These are phyloP conservation scores for Hypocryptadius cinnamomeus DNA, from an alignment of 2,113 vertebrate genomes.

Conservation along the genomic window DNA sequence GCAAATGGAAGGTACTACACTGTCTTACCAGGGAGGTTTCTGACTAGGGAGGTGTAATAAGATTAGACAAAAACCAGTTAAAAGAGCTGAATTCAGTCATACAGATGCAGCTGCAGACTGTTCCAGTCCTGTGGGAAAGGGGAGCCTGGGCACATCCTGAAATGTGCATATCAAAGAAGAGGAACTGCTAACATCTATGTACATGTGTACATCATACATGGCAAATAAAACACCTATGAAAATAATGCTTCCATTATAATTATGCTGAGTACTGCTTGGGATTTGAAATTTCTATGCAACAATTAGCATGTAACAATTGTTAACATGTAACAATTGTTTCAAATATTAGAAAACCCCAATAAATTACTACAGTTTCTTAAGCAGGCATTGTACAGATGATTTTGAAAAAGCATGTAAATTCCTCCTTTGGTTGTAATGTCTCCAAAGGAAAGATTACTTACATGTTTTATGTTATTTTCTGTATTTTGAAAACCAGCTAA, in stretches of 20 bases:
- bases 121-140: not conserved
- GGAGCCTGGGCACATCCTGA: not conserved
- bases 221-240: not conserved
- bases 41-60: conserved; percentile 30
- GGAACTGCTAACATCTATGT: not conserved
- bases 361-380: not conserved
- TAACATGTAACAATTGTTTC: not conserved
- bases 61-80: conserved; percentile 49
- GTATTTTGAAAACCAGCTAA: not conserved
- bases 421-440: not conserved
- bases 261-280: not conserved
- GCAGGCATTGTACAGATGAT: not conserved
- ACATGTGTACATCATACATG: accelerated
- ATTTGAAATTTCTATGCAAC: not conserved
- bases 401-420: not conserved
- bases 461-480: not conserved
- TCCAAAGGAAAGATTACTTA: not conserved
- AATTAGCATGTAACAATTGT: not conserved
- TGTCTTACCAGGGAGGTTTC: conserved; percentile 53
- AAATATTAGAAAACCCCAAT: not conserved
- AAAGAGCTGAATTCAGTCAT: conserved; percentile 1
- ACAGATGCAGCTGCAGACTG: not conserved
- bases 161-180: not conserved
- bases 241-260: not conserved
- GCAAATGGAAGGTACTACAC: conserved; percentile 29